Evolutionary conservation across 23 tunicate species (phyloP).

Genomic region (Trididemnum nubilum): DNA sequence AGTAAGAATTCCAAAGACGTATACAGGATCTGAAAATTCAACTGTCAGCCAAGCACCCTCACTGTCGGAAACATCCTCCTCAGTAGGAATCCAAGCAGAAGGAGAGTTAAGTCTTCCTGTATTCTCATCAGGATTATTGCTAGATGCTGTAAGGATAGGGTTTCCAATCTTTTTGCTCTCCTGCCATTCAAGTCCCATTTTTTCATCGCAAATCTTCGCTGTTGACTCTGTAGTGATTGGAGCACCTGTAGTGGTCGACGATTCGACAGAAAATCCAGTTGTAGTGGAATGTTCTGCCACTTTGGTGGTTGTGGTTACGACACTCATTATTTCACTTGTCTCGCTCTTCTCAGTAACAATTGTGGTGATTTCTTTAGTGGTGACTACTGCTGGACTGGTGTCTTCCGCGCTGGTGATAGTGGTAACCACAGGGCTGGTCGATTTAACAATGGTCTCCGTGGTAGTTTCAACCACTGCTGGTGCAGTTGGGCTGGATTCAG

Average conservation of each 20-base stretch:
- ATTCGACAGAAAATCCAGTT: not conserved
- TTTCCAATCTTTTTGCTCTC: constrained; percentile 33
- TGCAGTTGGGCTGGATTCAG: constrained; percentile 16
- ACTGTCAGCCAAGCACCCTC: constrained; percentile 60
- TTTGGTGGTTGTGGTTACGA: constrained; percentile 40
- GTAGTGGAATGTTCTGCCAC: constrained; percentile 34
- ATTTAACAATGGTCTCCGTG: constrained; percentile 38
- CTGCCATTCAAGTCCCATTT: constrained; percentile 43
- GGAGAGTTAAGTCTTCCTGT: constrained; percentile 26
- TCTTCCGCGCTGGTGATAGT: not conserved
- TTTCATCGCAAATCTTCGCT: constrained; percentile 30
- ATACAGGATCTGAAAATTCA: constrained; percentile 52
- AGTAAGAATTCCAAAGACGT: constrained; percentile 34
- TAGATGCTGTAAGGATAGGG: constrained; percentile 45
- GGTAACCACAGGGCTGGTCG: constrained; percentile 19
- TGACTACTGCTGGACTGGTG: constrained; percentile 3
- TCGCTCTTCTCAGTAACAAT: constrained; percentile 45
- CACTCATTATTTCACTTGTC: not conserved
- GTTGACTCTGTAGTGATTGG: not conserved
- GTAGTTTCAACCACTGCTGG: constrained; percentile 65
- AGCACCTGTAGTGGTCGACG: not conserved
- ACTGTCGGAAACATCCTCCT: constrained; percentile 32
- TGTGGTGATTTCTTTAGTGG: constrained; percentile 54
- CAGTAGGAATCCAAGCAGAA: constrained; percentile 38
- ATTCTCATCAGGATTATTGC: constrained; percentile 44